These are phyloP conservation scores for Phalacrocorax pelagicus DNA, from an alignment of 2,113 vertebrate species.

Conservation along the genomic window DNA sequence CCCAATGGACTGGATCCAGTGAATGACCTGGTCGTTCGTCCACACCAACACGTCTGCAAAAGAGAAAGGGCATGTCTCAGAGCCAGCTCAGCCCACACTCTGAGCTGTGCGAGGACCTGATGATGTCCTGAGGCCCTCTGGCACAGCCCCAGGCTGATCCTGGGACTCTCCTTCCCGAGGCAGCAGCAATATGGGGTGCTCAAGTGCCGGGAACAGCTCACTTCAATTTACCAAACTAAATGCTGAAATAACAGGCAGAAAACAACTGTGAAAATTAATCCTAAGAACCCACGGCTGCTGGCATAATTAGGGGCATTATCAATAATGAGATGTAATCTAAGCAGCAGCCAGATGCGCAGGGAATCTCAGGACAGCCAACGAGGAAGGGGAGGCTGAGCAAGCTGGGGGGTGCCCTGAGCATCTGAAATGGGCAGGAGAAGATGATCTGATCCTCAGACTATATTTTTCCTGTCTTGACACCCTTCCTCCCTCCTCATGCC, in stretches of 20 bases:
- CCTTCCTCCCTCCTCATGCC: background rate
- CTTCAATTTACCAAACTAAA: background rate
- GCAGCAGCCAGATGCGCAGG: background rate
- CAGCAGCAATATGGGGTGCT: background rate
- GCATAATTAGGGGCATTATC: slow-evolving; percentile 21
- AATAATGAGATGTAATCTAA: slow-evolving; percentile 36
- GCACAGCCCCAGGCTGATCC: background rate
- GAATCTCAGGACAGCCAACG: background rate
- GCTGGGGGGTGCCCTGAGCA: background rate
- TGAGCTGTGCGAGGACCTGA: background rate
- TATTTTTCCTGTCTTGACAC: background rate
- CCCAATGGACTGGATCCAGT: slow-evolving; percentile 93
- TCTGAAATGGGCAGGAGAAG: background rate
- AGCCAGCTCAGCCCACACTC: background rate
- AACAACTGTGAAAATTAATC: slow-evolving; percentile 13
- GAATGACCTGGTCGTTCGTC: slow-evolving; percentile 96
- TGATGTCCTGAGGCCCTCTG: background rate
- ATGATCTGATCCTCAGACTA: background rate
- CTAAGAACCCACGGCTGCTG: background rate
- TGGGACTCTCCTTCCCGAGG: background rate
- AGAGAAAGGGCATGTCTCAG: background rate
- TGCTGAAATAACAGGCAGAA: background rate
- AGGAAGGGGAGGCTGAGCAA: background rate
- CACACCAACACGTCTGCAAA: slow-evolving; percentile 90
- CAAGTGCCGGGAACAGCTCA: background rate